Conservation (phyloP, 2,113 vertebrate genomes). For the Azemiops feae region DNA sequence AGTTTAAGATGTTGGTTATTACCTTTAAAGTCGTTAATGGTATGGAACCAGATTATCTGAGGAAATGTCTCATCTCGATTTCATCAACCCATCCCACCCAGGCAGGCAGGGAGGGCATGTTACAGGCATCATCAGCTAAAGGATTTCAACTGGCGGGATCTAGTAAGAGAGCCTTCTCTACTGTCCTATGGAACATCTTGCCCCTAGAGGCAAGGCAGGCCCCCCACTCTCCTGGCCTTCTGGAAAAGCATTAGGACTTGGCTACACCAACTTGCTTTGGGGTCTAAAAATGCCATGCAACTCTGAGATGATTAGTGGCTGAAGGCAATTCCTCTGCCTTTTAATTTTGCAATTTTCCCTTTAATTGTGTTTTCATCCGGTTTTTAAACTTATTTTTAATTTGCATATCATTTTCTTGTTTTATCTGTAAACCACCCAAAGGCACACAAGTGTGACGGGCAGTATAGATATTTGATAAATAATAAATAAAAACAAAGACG, state of each 20-base stretch:
- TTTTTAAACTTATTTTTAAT: background rate
- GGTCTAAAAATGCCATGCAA: background rate
- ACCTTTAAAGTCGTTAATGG: background rate
- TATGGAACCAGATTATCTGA: background rate
- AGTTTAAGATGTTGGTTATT: too few species aligned
- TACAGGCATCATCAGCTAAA: background rate
- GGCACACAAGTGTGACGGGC: background rate
- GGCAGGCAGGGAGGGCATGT: background rate
- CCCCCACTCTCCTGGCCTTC: background rate
- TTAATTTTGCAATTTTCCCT: background rate
- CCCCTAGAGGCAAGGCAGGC: background rate
- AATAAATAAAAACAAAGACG: background rate
- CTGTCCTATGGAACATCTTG: background rate
- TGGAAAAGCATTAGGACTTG: background rate
- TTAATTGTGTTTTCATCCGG: background rate
- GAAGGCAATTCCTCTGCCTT: background rate
- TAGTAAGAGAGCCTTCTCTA: background rate
- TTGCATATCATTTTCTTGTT: background rate
- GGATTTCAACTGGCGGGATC: background rate
- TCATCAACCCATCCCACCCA: background rate
- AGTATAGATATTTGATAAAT: background rate
- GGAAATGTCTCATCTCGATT: background rate
- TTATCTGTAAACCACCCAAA: background rate
- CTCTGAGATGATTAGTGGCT: background rate
- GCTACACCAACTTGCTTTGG: background rate